Evolutionary conservation across 2,113 vertebrate genomes (phyloP), one percentile per base, ranked within the genome.

Genomic region (Paradisaea rubra): DNA sequence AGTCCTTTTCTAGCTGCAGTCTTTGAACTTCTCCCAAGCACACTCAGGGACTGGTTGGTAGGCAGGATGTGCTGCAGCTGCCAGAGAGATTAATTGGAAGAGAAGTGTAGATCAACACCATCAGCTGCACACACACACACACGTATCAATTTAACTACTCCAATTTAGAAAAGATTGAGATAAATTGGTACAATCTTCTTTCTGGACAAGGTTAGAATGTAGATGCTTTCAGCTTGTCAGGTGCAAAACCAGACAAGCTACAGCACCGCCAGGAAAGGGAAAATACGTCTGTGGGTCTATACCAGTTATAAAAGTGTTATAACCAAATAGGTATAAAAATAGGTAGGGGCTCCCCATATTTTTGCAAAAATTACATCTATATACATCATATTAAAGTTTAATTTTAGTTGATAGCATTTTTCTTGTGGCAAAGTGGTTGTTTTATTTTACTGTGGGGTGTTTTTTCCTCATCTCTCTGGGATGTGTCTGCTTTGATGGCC

Each of bases 151-250:
- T 89, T 79, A 91, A 89, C 57, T 69, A 18, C 78, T 87, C 72
- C 66, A 79, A 2, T 94, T 94, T 89, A 80, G 78, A 49, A 68
- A 84, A 91, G 52, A 93, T 89, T 71, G 81, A 93, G 95, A 84
- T 92, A 91, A 86, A 96, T 91, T 60, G 83, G 77, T 61, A 89
- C 86, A 87, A 79, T 72, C 87, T 93, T 89, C 61, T 56, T 74
- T 71, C 60, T 61, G 78, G 70, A 69, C 81, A 85, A 78, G 76
- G 65, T 78, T 37, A 69, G 81, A 81, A 84, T 93, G 64, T 27
- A 45, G 63, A 80, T 47, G 61, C 35, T 73, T 91, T 74, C 20
- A 3, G 53, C 63, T 81, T 82, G 57, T 39, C 81, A 88, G 50
- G 70, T 89, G 57, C 53, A 79, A 72, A 94, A 68, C 6, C 63